Evolutionary conservation across 1,140 invertebrate genomes (phyloP), one percentile per base, ranked within the genome.

Genomic region (Drosophila sechellia): DNA sequence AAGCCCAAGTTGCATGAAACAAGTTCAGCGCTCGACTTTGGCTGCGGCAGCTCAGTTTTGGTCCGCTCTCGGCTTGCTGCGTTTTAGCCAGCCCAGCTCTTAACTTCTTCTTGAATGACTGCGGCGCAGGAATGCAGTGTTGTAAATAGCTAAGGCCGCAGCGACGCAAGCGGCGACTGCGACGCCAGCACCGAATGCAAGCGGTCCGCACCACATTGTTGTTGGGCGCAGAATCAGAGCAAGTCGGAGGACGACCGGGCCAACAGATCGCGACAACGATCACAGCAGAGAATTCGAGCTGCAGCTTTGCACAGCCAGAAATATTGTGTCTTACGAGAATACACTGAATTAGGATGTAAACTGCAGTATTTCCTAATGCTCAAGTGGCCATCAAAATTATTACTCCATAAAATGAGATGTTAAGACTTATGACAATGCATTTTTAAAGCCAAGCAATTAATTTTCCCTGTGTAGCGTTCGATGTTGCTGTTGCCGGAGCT

Each of bases 1-100:
- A 86, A 86, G 73, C 77, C 73, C 66, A 87, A 86, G 81, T 85
- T 74, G 74, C 64, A 86, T 81, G 75, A 87, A 86, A 86, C 81
- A 87, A 86, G 81, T 86, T 86, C 81, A 81, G 56, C 77, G 66
- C 78, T 70, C 54, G 64, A 40, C 57, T 61, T 52, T 22, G 35
- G n/a, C 66, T 53, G 43, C 49, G 50, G 45, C 34, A 37, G 66
- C 59, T 68, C 56, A 22, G 59, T 22, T 40, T 45, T 17, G 42
- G 43, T 27, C 45, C 52, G 49, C 46, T 15, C 54, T 52, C 54
- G 35, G 39, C 8, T 31, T 50, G 48, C 48, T 34, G 48, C 25
- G 27, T 50, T 25, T 48, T 34, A 35, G 61, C 45, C 63, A 57
- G 17, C 40, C 37, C 22, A 15, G 58, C 46, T 66, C 55, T 39